phyloP scores from a whole-genome alignment of 2,113 vertebrate species.

The Takifugu bimaculatus region DNA sequence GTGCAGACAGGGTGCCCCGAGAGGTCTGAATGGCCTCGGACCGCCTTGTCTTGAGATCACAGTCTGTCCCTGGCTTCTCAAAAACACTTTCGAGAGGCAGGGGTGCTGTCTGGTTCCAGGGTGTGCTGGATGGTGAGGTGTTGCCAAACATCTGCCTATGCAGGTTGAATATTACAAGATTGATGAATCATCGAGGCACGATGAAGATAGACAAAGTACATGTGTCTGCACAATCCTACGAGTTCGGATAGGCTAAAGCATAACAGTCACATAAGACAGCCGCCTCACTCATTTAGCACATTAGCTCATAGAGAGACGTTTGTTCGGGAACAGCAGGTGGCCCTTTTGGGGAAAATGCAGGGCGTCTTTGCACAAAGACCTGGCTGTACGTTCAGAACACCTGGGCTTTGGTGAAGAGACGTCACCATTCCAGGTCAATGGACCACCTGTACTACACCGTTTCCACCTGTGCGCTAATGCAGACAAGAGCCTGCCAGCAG shows the following conservation, averaged over 20 bases:
- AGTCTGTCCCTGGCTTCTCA: slow-evolving; percentile 47
- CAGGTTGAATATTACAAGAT: slow-evolving; percentile 37
- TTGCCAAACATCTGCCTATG: slow-evolving; percentile 51
- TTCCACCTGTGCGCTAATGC: slow-evolving; percentile 25
- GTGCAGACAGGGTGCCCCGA: slow-evolving; percentile 79
- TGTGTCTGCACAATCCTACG: slow-evolving; percentile 24
- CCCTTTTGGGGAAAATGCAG: slow-evolving; percentile 31
- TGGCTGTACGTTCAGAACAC: slow-evolving; percentile 55
- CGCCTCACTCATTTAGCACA: slow-evolving; percentile 28
- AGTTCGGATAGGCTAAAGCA: slow-evolving; percentile 15
- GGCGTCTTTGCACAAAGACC: slow-evolving; percentile 54
- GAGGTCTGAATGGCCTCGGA: slow-evolving; percentile 59
- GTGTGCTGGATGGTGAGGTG: slow-evolving; percentile 11
- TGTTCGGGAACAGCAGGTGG: slow-evolving; percentile 54
- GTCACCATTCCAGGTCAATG: slow-evolving; percentile 58
- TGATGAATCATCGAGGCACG: slow-evolving; percentile 45
- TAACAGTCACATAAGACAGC: slow-evolving; percentile 6
- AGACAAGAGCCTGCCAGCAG: neutral
- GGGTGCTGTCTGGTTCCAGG: slow-evolving; percentile 37
- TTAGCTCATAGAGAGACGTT: slow-evolving; percentile 34
- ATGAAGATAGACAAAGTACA: slow-evolving; percentile 24
- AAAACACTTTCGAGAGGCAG: slow-evolving; percentile 12
- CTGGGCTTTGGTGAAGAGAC: slow-evolving; percentile 55
- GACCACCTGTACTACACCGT: slow-evolving; percentile 44
- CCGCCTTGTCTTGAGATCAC: slow-evolving; percentile 85